Evolutionary conservation across 2,113 vertebrate species (phyloP), one percentile per base, ranked within the genome.

Genomic region (Heterochromis multidens): DNA sequence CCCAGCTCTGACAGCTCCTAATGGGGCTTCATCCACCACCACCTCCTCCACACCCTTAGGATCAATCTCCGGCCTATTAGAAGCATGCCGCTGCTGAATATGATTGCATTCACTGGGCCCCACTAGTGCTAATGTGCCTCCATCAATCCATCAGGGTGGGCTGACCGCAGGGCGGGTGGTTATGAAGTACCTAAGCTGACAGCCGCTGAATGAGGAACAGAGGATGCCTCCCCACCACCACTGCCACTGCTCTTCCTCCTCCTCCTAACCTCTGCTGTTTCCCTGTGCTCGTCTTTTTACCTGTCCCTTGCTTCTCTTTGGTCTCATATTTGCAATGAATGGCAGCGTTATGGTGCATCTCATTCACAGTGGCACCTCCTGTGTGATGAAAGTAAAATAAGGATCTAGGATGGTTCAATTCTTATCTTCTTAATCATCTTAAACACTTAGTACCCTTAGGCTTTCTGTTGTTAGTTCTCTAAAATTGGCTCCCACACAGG

Each of bases 41-140:
- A 17, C 91, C 90, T 74, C 90, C 90, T 82, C 91, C 90, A 88
- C 93, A 92, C 82, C 92, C 93, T 85, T 83, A 87, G 93, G 95
- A 96, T 96, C 96, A 96, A 96, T 96, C 95, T 96, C 92, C 21
- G 77, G 92, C 95, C 94, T 95, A 96, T 96, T 96, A 96, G 94
- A 91, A 85, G 86, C 84, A 77, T 85, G 83, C 88, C 82, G 83
- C 87, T 82, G 91, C 95, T 95, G 95, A 95, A 95, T 96, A 94
- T 97, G 96, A 97, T 97, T 96, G 95, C 95, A 92, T 95, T 94
- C 94, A 95, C 88, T 80, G 93, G 84, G 92, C 92, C 82, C 94
- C 93, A 92, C 91, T 89, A 88, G 91, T 93, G 92, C 94, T 96
- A 96, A 96, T 96, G 95, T 94, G 93, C 94, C 95, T 94, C 92